Percentiles rank a stretch among this genome's conserved stretches.
phyloP scores from a whole-genome alignment of 2,797 vertebrate species.

The Rhynchonycteris naso region DNA sequence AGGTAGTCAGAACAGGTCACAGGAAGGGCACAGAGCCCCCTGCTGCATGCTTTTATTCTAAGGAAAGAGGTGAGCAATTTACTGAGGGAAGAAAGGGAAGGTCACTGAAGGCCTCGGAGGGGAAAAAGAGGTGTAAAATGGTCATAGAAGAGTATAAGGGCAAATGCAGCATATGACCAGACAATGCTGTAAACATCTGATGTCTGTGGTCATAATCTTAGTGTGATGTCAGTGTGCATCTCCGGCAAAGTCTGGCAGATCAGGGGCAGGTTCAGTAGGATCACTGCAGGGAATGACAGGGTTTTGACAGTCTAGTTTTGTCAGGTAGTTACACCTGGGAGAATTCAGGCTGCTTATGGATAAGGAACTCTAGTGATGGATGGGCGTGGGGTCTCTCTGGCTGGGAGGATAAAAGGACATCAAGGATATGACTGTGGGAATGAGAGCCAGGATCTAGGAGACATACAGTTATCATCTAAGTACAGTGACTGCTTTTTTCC shows the following conservation, averaged over 20 bases:
- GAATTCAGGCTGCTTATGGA: background rate
- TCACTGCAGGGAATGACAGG: background rate
- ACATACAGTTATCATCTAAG: background rate
- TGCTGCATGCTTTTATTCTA: background rate
- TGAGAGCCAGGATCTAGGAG: background rate
- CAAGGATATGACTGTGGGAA: background rate
- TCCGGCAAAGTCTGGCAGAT: background rate
- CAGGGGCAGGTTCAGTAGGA: no score
- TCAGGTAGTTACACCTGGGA: background rate
- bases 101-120: background rate
- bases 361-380: background rate
- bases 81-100: background rate
- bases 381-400: fast-evolving
- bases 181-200: background rate
- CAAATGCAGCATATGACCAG: background rate
- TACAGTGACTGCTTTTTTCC: background rate
- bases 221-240: background rate
- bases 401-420: background rate
- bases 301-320: background rate
- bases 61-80: background rate
- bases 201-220: background rate
- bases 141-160: background rate
- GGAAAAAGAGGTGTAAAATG: background rate
- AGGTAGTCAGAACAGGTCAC: no score
- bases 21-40: background rate